phyloP scores from a whole-genome alignment of 2,797 vertebrate genomes.

The Tragelaphus eurycerus region DNA sequence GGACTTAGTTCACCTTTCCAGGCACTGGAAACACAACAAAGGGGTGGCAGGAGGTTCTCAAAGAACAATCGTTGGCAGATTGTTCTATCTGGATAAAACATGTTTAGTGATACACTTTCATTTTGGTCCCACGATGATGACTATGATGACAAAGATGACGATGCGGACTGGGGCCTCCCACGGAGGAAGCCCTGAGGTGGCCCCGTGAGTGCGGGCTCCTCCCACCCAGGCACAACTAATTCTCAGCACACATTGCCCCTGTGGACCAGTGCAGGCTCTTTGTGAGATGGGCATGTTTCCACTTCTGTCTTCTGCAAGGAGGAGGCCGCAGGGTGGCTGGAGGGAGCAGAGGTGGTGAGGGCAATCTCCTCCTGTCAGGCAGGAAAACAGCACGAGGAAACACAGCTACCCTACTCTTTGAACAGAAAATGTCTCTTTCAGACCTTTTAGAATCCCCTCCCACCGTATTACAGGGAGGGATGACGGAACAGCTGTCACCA shows the following conservation, averaged over 20 bases:
- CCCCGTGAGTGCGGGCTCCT: fast-evolving
- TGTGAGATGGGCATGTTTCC: not conserved
- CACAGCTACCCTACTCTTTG: not conserved
- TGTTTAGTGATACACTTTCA: not conserved
- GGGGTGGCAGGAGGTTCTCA: not conserved
- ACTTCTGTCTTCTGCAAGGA: not conserved
- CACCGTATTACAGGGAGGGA: not conserved
- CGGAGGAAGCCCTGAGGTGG: not conserved
- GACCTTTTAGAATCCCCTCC: not conserved
- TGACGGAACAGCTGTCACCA: slow-evolving; percentile 42
- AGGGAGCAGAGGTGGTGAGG: not conserved
- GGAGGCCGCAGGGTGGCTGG: not conserved
- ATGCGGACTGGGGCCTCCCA: not conserved
- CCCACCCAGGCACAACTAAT: not conserved
- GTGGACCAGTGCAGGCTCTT: not conserved
- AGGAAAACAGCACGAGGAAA: not conserved
- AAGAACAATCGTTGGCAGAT: not conserved
- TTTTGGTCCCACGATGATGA: fast-evolving
- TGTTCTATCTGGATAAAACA: not conserved
- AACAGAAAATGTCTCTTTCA: not conserved
- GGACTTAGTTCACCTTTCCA: not conserved
- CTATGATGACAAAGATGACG: fast-evolving
- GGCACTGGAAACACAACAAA: not conserved
- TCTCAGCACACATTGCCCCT: not conserved
- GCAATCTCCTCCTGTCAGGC: not conserved